Evolutionary conservation across 2,888 invertebrate species (phyloP).

Genomic region (Thyatira batis): DNA sequence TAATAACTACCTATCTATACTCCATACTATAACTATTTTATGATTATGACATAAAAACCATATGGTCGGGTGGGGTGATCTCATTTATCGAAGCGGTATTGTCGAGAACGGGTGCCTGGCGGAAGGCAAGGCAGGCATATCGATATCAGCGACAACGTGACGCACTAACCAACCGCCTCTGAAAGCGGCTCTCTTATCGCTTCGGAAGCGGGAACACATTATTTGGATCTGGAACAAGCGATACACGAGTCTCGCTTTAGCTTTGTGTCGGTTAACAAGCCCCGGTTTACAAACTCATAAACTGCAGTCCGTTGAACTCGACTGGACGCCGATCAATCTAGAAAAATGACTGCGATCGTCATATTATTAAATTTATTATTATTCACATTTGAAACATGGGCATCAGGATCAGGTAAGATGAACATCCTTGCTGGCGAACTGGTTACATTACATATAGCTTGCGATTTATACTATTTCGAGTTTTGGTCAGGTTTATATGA

Average conservation of each 20-base stretch:
- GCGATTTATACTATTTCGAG: background rate
- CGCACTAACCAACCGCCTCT: constrained; percentile 11
- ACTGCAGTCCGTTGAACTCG: constrained; percentile 52
- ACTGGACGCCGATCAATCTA: constrained; percentile 38
- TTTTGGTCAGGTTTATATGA: no score
- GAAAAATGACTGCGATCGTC: constrained; percentile 38
- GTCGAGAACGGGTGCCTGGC: constrained; percentile 25
- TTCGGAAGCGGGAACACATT: constrained; percentile 53
- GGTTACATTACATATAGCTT: background rate
- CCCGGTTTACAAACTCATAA: constrained; percentile 38
- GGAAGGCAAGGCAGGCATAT: constrained; percentile 18
- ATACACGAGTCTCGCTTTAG: constrained; percentile 48
- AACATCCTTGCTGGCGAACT: constrained; percentile 6
- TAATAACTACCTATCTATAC: no score
- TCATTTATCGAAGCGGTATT: constrained; percentile 27
- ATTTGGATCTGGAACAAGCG: constrained; percentile 52
- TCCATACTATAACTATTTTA: no score
- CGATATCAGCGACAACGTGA: constrained; percentile 5
- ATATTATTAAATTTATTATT: constrained; percentile 36
- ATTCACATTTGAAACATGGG: constrained; percentile 30
- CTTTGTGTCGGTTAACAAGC: constrained; percentile 48
- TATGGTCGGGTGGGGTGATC: constrained; percentile 30
- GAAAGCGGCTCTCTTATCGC: constrained; percentile 63
- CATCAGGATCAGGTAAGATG: constrained; percentile 35
- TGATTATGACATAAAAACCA: constrained; percentile 32